These are phyloP conservation scores for Orchestia grillus DNA, from an alignment of 1,140 invertebrate genomes.

Conservation along the genomic window DNA sequence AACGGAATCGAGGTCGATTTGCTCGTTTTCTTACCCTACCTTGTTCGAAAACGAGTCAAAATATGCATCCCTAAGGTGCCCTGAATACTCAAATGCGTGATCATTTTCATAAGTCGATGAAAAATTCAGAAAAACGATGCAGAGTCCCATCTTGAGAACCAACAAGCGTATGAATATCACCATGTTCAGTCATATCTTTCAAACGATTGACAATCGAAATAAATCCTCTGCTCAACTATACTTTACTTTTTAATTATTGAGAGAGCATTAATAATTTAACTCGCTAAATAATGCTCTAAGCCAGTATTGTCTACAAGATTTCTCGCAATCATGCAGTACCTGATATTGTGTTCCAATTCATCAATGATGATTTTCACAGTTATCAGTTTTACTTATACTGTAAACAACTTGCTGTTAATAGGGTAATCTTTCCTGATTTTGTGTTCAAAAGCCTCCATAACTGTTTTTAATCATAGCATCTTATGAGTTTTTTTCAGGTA, in stretches of 20 bases:
- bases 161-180: not conserved
- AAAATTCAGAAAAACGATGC: not conserved
- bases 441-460: too few relatives aligned
- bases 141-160: not conserved
- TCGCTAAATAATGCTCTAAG: too few relatives aligned
- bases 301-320: too few relatives aligned
- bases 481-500: too few relatives aligned
- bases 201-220: not conserved
- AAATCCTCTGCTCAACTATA: not conserved
- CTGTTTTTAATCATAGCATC: too few relatives aligned
- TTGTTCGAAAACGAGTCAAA: not conserved
- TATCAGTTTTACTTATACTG: too few relatives aligned
- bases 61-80: not conserved
- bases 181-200: not conserved
- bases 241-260: not conserved
- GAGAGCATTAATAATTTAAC: not conserved
- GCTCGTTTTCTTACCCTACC: not conserved
- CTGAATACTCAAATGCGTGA: not conserved
- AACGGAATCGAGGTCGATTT: not conserved
- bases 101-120: not conserved
- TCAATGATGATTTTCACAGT: too few relatives aligned
- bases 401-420: too few relatives aligned
- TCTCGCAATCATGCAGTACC: too few relatives aligned
- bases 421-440: too few relatives aligned
- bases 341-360: too few relatives aligned